These are phyloP conservation scores for Muschampia plurimacula DNA, from an alignment of 2,888 invertebrate genomes.

Conservation along the genomic window DNA sequence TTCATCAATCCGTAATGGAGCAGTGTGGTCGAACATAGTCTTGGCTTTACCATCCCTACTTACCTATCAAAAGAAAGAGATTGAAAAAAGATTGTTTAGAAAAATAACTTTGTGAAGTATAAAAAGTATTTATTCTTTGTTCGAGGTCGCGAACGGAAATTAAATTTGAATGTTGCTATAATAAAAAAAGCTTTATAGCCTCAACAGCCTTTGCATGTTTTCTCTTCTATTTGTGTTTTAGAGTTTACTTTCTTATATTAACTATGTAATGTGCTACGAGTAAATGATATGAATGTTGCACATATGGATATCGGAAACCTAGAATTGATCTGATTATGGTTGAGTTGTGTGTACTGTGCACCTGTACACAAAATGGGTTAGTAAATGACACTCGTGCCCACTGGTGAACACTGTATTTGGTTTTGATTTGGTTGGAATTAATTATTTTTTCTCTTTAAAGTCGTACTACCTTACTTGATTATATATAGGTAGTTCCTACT, in stretches of 20 bases:
- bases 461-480: neutral
- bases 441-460: neutral
- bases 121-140: neutral
- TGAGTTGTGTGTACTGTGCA: neutral
- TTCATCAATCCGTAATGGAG: too few relatives aligned
- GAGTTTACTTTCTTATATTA: constrained; percentile 34
- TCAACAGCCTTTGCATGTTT: constrained; percentile 74
- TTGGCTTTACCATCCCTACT: too few relatives aligned
- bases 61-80: too few relatives aligned
- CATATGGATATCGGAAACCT: neutral
- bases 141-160: constrained; percentile 57
- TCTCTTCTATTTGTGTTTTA: constrained; percentile 49
- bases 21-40: too few relatives aligned
- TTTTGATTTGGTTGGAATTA: neutral
- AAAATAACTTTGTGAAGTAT: neutral
- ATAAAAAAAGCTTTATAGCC: constrained; percentile 69
- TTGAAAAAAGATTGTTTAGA: neutral
- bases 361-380: neutral
- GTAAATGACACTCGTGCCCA: neutral
- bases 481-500: neutral
- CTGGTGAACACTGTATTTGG: neutral
- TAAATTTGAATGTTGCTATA: constrained; percentile 62
- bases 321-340: neutral
- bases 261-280: neutral
- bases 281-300: neutral